A percentile compares a stretch with the other conserved stretches of the same genome.
phyloP scores from a whole-genome alignment of 1,140 invertebrate species.

The Hyposmocoma kahamanoa region DNA sequence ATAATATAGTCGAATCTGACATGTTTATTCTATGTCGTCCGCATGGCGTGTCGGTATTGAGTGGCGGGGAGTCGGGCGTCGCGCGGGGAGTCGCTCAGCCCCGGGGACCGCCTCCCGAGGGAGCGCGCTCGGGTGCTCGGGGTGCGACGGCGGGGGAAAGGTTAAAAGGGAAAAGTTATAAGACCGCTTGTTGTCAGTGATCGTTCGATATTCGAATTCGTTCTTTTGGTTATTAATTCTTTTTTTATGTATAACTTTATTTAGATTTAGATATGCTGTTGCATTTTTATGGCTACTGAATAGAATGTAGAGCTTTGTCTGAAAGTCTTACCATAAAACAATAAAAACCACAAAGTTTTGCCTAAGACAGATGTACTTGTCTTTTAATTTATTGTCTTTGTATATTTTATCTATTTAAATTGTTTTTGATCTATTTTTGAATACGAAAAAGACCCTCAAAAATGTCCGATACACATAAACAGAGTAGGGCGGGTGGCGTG shows the following conservation, averaged over 20 bases:
- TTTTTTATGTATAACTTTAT: too few relatives aligned
- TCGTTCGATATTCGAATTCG: conserved; percentile 53
- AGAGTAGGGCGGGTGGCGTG: conserved; percentile 40
- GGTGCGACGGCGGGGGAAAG: conserved; percentile 41
- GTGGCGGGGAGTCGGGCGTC: conserved; percentile 59
- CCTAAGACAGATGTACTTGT: too few relatives aligned
- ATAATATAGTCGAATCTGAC: too few relatives aligned
- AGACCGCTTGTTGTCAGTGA: conserved; percentile 68
- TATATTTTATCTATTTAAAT: too few relatives aligned
- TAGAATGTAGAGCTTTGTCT: too few relatives aligned
- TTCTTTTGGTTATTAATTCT: conserved; percentile 7
- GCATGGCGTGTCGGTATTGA: conserved; percentile 69
- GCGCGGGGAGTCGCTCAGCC: conserved; percentile 66
- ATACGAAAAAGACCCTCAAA: too few relatives aligned
- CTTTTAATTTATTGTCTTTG: too few relatives aligned
- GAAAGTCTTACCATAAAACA: too few relatives aligned
- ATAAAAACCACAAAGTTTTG: too few relatives aligned
- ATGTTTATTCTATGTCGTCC: conserved; percentile 62
- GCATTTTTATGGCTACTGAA: too few relatives aligned
- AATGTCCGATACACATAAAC: conserved; percentile 58
- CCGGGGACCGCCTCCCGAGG: conserved; percentile 73
- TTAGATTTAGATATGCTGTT: too few relatives aligned
- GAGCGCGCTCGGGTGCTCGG: conserved; percentile 28
- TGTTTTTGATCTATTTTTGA: background rate
- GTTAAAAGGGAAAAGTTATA: conserved; percentile 74